Evolutionary conservation across 2,888 invertebrate genomes (phyloP).

Genomic region (Lasioglossum leucozonium): DNA sequence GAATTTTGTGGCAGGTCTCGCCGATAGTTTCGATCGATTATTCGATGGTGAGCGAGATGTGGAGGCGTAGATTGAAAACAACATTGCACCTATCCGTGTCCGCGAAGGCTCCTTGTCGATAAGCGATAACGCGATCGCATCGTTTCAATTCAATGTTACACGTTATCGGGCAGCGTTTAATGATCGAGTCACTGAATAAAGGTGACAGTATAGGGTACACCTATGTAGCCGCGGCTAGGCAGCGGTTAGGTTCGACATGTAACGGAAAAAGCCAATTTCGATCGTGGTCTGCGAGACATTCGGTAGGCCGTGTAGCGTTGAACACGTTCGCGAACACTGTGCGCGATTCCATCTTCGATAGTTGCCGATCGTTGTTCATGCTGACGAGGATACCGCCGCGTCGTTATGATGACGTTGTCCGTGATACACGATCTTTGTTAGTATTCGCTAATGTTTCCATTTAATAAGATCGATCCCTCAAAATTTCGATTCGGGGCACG

Average conservation of each 20-base stretch:
- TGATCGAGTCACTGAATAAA: slow-evolving; percentile 49
- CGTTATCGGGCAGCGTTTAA: slow-evolving; percentile 62
- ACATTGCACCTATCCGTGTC: slow-evolving; percentile 39
- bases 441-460: not conserved
- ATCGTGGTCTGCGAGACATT: slow-evolving; percentile 29
- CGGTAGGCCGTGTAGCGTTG: slow-evolving; percentile 43
- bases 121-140: slow-evolving; percentile 68
- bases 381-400: slow-evolving; percentile 1
- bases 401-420: slow-evolving; percentile 38
- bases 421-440: slow-evolving; percentile 43
- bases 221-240: slow-evolving; percentile 42
- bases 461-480: not conserved
- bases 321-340: not conserved
- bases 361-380: not conserved
- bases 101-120: slow-evolving; percentile 46
- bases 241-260: slow-evolving; percentile 24
- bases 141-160: slow-evolving; percentile 65
- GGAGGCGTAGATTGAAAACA: slow-evolving; percentile 46
- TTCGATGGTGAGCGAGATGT: slow-evolving; percentile 23
- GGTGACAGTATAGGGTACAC: slow-evolving; percentile 44
- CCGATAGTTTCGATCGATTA: slow-evolving; percentile 39
- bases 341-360: not conserved
- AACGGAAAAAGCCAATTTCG: not conserved
- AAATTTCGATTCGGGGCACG: not conserved
- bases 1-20: not conserved